Base-by-base conservation (phyloP, 2,888 invertebrate genomes). In the Erannis defoliaria region DNA sequence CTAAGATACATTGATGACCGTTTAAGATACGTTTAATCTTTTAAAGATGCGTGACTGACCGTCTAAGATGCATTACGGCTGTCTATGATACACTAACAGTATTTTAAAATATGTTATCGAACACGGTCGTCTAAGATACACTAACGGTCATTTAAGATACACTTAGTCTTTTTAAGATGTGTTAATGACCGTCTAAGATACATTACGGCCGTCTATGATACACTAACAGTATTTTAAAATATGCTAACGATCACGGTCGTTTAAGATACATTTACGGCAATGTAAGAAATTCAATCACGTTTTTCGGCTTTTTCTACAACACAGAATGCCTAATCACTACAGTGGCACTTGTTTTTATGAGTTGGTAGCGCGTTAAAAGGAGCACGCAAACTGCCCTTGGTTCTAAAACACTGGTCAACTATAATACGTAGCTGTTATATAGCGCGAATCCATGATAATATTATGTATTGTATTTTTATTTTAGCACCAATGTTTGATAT, bases 391-490 rank as follows among this genome's bases (percentile, higher is more conserved):
- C 55, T 55, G 55, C 51, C 45, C 50, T 53, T 57, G 53, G 46
- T 42, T 53, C 37, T 56, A 19, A 53, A 56, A 56, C 33, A 42
- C 31, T 53, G 35, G 56, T 51, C 12, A 4, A 42, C 9, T 42
- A 53, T 35, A 23, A 43, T 49, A 18, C 14, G 29, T 62, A 48
- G 62, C 56, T 56, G 53, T 57, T 62, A 60, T 33, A 50, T 55
- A 55, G 37, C 53, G 53, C 48, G 29, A 48, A 42, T 29, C 23
- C 14, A 38, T 46, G 31, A 26, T 50, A 35, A 50, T 40, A 53
- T 23, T 53, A 35, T 56, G 16, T 56, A 62, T 61, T 54, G 43
- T 57, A 50, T 26, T 61, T 51, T 21, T 53, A 56, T 55, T 61
- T n/a, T 33, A 50, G 55, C 55, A 50, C 37, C 12, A 55, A 62